Evolutionary conservation across 2,113 vertebrate genomes (phyloP).

Genomic region (Numida meleagris): DNA sequence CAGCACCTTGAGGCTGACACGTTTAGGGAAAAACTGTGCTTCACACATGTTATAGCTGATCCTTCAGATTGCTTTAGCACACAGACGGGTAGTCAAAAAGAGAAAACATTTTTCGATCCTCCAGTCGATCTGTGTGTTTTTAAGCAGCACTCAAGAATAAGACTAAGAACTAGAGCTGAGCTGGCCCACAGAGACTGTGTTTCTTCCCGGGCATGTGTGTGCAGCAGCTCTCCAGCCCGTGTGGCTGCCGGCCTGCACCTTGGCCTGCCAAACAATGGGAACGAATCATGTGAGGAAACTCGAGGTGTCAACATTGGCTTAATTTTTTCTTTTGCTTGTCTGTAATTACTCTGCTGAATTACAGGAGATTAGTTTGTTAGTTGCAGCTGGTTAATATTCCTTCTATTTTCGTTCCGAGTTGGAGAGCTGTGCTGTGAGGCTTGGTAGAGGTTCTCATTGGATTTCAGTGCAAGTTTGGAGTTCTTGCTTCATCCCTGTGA

Average conservation of each 20-base stretch:
- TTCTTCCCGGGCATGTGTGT: neutral
- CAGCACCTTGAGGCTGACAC: neutral
- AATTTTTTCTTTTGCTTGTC: slow-evolving; percentile 5
- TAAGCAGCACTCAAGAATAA: neutral
- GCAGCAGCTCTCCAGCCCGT: neutral
- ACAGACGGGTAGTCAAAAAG: neutral
- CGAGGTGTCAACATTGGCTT: neutral
- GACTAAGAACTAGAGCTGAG: neutral
- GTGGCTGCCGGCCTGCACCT: neutral
- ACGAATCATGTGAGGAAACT: slow-evolving; percentile 28
- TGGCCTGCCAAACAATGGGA: slow-evolving; percentile 35
- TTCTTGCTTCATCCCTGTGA: neutral
- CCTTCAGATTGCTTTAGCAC: neutral
- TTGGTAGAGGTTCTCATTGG: neutral
- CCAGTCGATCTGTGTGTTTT: neutral
- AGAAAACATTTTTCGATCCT: neutral
- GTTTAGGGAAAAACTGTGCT: neutral
- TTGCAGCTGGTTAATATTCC: neutral
- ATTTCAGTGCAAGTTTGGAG: neutral
- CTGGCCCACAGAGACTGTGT: neutral
- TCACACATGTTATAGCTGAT: neutral
- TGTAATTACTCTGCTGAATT: slow-evolving; percentile 35
- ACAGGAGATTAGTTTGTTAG: neutral
- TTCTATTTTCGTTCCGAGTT: neutral
- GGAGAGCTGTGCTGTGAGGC: neutral